Evolutionary conservation across 64 coral and sea anemone species (phyloP).

Genomic region (Pocillopora verrucosa): DNA sequence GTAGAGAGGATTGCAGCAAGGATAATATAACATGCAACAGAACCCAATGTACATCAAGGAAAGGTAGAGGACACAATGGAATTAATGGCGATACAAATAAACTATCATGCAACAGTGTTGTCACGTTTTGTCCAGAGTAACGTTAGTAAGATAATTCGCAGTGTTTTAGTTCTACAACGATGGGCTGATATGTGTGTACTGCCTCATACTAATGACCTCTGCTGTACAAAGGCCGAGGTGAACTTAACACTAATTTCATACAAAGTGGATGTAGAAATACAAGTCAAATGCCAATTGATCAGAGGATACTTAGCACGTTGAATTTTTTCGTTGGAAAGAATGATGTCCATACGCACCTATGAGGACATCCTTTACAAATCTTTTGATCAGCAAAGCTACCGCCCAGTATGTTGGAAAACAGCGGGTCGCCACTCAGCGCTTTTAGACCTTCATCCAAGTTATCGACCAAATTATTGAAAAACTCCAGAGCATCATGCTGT

Average conservation of each 20-base stretch:
- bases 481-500: constrained; percentile 97
- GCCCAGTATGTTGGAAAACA: constrained; percentile 84
- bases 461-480: constrained; percentile 98
- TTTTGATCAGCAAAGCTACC: constrained; percentile 97
- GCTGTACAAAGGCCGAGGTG: no score
- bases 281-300: neutral
- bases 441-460: constrained; percentile 96
- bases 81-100: no score
- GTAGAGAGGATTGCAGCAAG: no score
- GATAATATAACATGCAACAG: neutral
- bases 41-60: neutral
- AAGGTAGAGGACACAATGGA: neutral
- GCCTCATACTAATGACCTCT: no score
- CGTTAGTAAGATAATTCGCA: no score
- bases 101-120: no score
- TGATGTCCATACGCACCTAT: constrained; percentile 46
- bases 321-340: neutral
- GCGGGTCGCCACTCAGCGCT: constrained; percentile 62
- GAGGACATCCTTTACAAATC: constrained; percentile 98
- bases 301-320: neutral
- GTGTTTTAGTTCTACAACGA: no score
- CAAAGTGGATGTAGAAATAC: no score
- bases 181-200: no score
- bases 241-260: no score
- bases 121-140: no score